Evolutionary conservation across 2,797 vertebrate genomes (phyloP).

Genomic region (Phaenicophaeus curvirostris): DNA sequence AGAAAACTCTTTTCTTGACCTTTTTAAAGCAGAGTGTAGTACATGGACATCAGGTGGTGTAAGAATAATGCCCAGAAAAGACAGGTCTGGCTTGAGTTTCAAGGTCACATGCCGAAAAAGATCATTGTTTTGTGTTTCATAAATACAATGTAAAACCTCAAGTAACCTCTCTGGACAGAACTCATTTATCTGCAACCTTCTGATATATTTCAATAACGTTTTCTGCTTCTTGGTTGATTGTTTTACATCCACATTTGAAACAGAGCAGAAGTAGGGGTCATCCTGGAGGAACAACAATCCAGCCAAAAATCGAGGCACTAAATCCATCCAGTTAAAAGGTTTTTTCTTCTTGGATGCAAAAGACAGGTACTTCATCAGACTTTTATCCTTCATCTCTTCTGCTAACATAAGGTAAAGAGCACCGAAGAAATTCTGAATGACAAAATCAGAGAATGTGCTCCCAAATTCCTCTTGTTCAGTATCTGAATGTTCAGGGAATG

Average conservation of each 20-base stretch:
- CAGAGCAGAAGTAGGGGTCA: slow-evolving; percentile 26
- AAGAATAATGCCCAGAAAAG: slow-evolving; percentile 82
- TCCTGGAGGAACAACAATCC: slow-evolving; percentile 84
- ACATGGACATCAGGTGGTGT: slow-evolving; percentile 80
- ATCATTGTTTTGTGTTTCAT: slow-evolving; percentile 75
- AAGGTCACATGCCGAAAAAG: slow-evolving; percentile 74
- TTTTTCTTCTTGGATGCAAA: slow-evolving; percentile 83
- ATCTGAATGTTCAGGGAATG: not conserved
- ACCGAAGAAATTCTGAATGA: slow-evolving; percentile 86
- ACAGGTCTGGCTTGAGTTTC: slow-evolving; percentile 79
- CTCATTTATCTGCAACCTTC: slow-evolving; percentile 70
- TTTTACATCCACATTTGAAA: slow-evolving; percentile 8
- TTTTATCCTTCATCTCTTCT: slow-evolving; percentile 76
- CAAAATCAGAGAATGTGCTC: slow-evolving; percentile 79
- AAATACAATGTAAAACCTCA: slow-evolving; percentile 85
- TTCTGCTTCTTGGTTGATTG: slow-evolving; percentile 75
- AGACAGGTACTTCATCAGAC: slow-evolving; percentile 77
- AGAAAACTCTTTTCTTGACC: slow-evolving; percentile 74
- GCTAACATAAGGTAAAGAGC: slow-evolving; percentile 82
- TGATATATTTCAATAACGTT: slow-evolving; percentile 77
- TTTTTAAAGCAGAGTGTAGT: slow-evolving; percentile 77
- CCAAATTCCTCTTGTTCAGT: not conserved
- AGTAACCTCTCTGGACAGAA: slow-evolving; percentile 81
- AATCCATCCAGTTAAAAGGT: slow-evolving; percentile 82
- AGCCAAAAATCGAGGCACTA: slow-evolving; percentile 81